Evolutionary conservation across 2,888 invertebrate species (phyloP).

Genomic region (Hanleya hanleyi): DNA sequence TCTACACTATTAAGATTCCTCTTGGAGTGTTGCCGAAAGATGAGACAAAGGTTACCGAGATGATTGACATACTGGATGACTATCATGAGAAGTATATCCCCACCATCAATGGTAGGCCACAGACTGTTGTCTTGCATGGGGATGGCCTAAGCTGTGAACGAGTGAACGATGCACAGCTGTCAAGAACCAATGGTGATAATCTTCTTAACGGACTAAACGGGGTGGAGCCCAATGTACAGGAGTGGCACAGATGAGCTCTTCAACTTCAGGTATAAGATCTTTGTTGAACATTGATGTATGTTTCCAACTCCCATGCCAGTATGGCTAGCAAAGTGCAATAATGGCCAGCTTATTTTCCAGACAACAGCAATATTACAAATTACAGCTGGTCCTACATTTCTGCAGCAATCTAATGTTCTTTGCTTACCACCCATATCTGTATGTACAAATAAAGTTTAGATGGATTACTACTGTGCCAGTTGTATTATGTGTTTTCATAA

Average conservation of each 20-base stretch:
- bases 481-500: no score
- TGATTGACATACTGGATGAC: slow-evolving; percentile 35
- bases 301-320: no score
- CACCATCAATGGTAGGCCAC: slow-evolving; percentile 18
- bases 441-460: no score
- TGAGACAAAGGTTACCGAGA: slow-evolving; percentile 34
- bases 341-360: no score
- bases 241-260: slow-evolving; percentile 35
- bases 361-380: no score
- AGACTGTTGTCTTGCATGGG: slow-evolving; percentile 27
- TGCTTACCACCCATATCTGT: no score
- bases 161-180: slow-evolving; percentile 34
- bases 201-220: slow-evolving; percentile 29
- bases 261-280: slow-evolving; percentile 37
- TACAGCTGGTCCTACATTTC: no score
- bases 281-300: no score
- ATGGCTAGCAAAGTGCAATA: no score
- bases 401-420: no score
- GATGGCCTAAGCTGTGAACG: slow-evolving; percentile 39
- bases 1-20: slow-evolving; percentile 34
- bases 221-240: slow-evolving; percentile 22
- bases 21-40: slow-evolving; percentile 40
- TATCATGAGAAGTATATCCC: slow-evolving; percentile 37
- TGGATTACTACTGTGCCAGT: no score
- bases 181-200: slow-evolving; percentile 26